Base-by-base conservation (phyloP, 2,797 vertebrate species). In the Gastrophryne carolinensis region DNA sequence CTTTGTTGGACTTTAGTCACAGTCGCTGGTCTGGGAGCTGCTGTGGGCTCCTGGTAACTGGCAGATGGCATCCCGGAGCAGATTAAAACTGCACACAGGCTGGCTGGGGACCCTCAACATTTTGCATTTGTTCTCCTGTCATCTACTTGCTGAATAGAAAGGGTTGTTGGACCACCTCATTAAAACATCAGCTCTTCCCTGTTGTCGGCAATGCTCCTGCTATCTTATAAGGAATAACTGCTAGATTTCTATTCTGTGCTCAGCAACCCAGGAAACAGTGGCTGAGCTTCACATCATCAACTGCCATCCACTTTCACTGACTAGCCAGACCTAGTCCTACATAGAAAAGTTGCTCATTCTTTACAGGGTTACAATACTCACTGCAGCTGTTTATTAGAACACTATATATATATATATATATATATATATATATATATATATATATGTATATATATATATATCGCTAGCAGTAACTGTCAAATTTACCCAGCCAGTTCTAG, bases 1-100 rank as follows among this genome's bases (percentile, higher is more conserved):
- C 91, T 93, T 93, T 93, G 92, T 94, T 92, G 88, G 84, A 87
- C 86, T 86, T 90, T 90, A 90, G 90, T 89, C 90, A 90, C 89
- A 86, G 90, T 90, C 88, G 87, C 90, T 87, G 87, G 88, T 85
- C 61, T 91, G 89, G 88, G 89, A 87, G 86, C 88, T 91, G 90
- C 86, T 90, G 80, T 87, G 85, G 89, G 87, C 85, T 89, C 87
- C 86, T 87, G 86, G 83, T 84, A 87, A 84, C 84, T 88, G 90
- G 88, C 89, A 91, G 89, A 92, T 93, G 89, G 89, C 84, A 86
- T 66, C 62, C 63, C 49, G 23, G 86, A 84, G 86, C 88, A 88
- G 87, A 84, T 88, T 85, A 86, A 84, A 84, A 83, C 82, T 80
- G 80, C 41, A 82, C 80, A 82, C 86, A 85, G 88, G 86, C 86